Evolutionary conservation across 1,140 invertebrate species (phyloP).

Genomic region (Nomia melanderi): DNA sequence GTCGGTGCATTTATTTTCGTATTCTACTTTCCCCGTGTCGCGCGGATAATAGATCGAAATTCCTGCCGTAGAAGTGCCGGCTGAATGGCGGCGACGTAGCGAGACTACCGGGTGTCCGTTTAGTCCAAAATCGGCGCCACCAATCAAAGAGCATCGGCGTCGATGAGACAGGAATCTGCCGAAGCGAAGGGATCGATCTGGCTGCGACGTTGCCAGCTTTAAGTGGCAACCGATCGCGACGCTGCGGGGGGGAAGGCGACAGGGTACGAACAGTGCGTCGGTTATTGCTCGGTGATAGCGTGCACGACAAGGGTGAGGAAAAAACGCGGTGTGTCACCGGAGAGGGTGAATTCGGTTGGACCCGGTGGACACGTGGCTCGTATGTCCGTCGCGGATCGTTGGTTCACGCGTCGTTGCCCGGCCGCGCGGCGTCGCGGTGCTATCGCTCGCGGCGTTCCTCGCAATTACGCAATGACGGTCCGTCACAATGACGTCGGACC

Average conservation of each 20-base stretch:
- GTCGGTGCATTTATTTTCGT: slow-evolving; percentile 55
- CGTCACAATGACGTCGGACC: slow-evolving; percentile 5
- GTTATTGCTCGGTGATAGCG: slow-evolving; percentile 49
- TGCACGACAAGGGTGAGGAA: slow-evolving; percentile 52
- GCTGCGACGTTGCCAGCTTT: slow-evolving; percentile 62
- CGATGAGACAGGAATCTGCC: slow-evolving; percentile 63
- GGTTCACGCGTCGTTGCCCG: not conserved
- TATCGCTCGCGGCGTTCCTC: not conserved
- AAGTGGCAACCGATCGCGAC: not conserved
- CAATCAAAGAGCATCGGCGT: slow-evolving; percentile 10
- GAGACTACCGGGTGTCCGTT: not conserved
- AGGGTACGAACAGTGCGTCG: slow-evolving; percentile 9
- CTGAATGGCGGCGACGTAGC: not conserved
- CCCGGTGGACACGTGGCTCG: slow-evolving; percentile 57
- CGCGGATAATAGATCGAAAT: slow-evolving; percentile 55
- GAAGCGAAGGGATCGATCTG: slow-evolving; percentile 58
- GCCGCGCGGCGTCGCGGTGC: not conserved
- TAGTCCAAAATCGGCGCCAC: slow-evolving; percentile 37
- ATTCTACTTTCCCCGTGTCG: slow-evolving; percentile 32
- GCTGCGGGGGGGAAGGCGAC: not conserved
- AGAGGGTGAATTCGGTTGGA: slow-evolving; percentile 36
- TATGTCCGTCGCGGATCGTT: slow-evolving; percentile 42
- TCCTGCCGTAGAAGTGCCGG: slow-evolving; percentile 12
- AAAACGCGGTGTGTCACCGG: slow-evolving; percentile 43
- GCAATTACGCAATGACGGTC: slow-evolving; percentile 34